phyloP scores from a whole-genome alignment of 2,113 vertebrate species.

The Anser cygnoides region DNA sequence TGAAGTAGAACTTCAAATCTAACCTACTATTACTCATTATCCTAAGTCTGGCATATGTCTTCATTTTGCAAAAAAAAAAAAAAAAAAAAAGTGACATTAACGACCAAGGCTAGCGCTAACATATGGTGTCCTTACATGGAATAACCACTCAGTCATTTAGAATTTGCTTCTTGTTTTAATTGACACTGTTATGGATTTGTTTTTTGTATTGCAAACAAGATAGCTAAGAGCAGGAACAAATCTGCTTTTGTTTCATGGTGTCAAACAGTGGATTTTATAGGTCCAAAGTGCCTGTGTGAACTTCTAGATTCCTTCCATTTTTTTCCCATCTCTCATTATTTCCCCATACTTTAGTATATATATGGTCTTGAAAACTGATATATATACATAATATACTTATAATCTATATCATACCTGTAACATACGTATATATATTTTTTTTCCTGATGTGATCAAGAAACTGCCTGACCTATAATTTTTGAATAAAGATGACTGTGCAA shows the following conservation, averaged over 20 bases:
- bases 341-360: background rate
- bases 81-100: background rate
- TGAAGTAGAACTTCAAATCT: background rate
- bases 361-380: background rate
- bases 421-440: background rate
- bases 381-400: background rate
- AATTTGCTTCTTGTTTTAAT: background rate
- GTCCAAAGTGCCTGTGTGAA: background rate
- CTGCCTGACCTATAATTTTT: background rate
- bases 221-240: conserved; percentile 21
- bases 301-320: background rate
- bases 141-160: background rate
- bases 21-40: background rate
- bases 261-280: background rate
- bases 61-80: background rate
- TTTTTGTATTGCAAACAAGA: background rate
- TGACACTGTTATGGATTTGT: background rate
- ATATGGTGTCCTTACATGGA: background rate
- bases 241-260: background rate
- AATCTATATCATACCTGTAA: too few species aligned
- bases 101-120: background rate
- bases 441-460: background rate
- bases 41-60: background rate
- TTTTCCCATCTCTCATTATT: background rate
- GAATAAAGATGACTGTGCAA: conserved; percentile 41